Evolutionary conservation across 2,888 invertebrate species (phyloP).

Genomic region (Esperia sulphurella): DNA sequence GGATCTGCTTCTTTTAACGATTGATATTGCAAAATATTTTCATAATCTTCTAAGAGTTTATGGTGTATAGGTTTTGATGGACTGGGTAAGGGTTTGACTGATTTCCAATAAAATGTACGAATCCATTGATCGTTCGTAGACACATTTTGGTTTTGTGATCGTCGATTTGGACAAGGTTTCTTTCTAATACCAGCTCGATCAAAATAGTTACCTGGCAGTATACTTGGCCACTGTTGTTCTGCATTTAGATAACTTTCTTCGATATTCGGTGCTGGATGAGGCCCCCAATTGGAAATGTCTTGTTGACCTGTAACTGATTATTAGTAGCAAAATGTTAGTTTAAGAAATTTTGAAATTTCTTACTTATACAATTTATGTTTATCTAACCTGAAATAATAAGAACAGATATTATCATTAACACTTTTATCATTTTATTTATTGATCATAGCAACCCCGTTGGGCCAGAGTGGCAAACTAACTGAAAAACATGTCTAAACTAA

Average conservation of each 20-base stretch:
- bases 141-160: not conserved
- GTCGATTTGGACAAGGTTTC: not conserved
- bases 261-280: not conserved
- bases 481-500: constrained; percentile 15
- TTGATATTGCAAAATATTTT: not conserved
- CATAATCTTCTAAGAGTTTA: not conserved
- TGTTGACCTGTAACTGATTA: constrained; percentile 1
- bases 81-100: not conserved
- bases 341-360: not conserved
- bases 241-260: not conserved
- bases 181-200: not conserved
- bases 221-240: not conserved
- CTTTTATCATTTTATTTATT: constrained; percentile 6
- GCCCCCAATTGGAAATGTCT: not conserved
- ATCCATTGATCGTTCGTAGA: not conserved
- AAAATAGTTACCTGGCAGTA: not conserved
- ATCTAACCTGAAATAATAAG: not conserved
- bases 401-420: not conserved
- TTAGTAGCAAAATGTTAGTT: not conserved
- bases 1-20: not conserved
- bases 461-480: constrained; percentile 11
- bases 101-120: not conserved
- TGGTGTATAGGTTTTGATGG: not conserved
- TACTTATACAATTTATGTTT: not conserved
- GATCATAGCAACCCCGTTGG: not conserved